These are phyloP conservation scores for Siderastrea radians DNA, from an alignment of 92 coral and sea anemone genomes.

Conservation along the genomic window DNA sequence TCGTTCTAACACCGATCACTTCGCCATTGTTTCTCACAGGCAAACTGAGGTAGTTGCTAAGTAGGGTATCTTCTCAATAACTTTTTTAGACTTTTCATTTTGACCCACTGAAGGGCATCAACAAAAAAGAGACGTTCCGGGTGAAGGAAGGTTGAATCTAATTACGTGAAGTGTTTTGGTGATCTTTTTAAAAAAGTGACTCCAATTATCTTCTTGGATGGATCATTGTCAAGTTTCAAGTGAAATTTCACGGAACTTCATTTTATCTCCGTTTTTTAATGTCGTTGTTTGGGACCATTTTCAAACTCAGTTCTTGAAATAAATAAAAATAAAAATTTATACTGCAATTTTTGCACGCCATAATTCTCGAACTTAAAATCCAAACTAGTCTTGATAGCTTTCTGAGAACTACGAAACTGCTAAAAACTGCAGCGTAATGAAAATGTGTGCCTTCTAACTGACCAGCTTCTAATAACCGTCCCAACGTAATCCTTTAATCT, in stretches of 20 bases:
- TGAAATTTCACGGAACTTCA: background rate
- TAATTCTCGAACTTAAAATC: background rate
- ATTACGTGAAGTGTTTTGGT: background rate
- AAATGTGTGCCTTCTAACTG: too few relatives aligned
- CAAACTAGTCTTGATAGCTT: background rate
- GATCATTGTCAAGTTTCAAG: background rate
- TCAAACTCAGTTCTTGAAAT: too few relatives aligned
- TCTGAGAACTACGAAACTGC: background rate
- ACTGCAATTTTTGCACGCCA: too few relatives aligned
- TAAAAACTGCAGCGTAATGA: background rate
- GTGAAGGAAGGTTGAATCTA: background rate
- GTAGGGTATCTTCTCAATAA: background rate
- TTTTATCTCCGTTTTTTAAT: background rate
- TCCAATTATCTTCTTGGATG: background rate
- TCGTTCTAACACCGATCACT: constrained; percentile 14
- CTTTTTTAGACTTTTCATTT: background rate
- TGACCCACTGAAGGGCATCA: background rate
- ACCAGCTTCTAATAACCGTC: too few relatives aligned
- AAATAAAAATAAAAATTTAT: too few relatives aligned
- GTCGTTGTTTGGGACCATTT: background rate
- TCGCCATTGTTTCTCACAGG: constrained; percentile 15
- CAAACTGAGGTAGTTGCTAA: constrained; percentile 30
- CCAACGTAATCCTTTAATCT: too few relatives aligned
- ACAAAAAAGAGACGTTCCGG: background rate
- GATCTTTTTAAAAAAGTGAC: background rate